A percentile compares a stretch with the other conserved stretches of the same genome.
Evolutionary conservation across 92 coral and sea anemone genomes (phyloP).

Genomic region (Bergia puertoricense): DNA sequence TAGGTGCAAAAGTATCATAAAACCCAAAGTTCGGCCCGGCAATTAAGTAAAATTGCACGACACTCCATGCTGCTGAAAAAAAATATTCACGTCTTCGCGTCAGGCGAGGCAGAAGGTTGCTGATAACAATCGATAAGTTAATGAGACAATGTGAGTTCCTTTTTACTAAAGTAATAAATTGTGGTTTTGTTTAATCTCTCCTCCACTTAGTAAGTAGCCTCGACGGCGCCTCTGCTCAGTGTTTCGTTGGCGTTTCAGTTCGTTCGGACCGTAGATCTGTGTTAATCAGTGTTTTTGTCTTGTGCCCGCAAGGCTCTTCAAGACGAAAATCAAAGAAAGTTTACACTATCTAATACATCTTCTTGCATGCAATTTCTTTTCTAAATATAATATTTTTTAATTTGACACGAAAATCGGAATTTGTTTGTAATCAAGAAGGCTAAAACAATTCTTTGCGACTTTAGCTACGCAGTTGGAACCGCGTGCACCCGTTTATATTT

Average conservation of each 20-base stretch:
- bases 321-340: not conserved
- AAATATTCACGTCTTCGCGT: not conserved
- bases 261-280: not conserved
- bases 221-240: conserved; percentile 1
- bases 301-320: conserved; percentile 5
- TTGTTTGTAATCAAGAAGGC: not conserved
- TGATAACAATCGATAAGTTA: conserved; percentile 21
- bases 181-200: conserved; percentile 32
- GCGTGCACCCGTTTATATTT: not conserved
- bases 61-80: not conserved
- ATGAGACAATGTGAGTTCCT: not conserved
- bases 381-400: conserved; percentile 6
- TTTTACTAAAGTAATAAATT: conserved; percentile 11
- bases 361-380: conserved; percentile 8
- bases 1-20: not conserved
- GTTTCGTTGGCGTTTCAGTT: not conserved
- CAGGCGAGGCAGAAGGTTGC: conserved; percentile 35
- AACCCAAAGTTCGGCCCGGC: not conserved
- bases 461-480: not conserved
- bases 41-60: not conserved
- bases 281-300: conserved; percentile 6
- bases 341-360: not conserved
- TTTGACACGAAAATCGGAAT: not conserved
- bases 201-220: conserved; percentile 6
- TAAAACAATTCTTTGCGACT: not conserved